Evolutionary conservation across 1,140 invertebrate genomes (phyloP), one percentile per base, ranked within the genome.

Genomic region (Teleogryllus occipitalis): DNA sequence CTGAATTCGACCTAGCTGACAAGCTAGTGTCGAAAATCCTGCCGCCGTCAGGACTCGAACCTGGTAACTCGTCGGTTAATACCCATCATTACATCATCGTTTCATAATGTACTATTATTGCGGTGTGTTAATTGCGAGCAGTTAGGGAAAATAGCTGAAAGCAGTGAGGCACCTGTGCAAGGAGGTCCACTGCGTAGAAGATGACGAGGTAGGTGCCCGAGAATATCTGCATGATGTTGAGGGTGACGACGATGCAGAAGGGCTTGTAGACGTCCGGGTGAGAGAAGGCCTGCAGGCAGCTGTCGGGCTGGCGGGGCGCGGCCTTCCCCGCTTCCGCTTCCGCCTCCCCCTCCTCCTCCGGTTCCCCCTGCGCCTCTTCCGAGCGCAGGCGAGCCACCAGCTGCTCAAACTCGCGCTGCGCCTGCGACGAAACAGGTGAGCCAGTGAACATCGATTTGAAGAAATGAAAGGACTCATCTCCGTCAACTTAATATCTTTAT

Each of bases 131-230:
- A 39, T 39, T 39, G 27, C 5, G 1, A 39, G 27, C 27, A 1
- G 27, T 39, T 39, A 39, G 5, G n/a, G 27, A 39, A 39, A 39
- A 39, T 1, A 39, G 27, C 1, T 39, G 1, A 39, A 39, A 39
- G 1, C 5, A 39, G 5, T 39, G 27, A 39, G 27, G 27, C 27
- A 65, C 54, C 39, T 89, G 87, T 8, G 87, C 84, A 4, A 93
- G 84, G 72, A 94, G 90, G 79, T 93, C 90, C 0, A 93, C 91
- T 2, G 92, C 92, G 81, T 93, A 93, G 84, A 93, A 93, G 76
- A 94, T 90, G 49, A 93, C 88, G 4, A 93, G 86, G 81, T 92
- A 94, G 4, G 92, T 93, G 78, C 93, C 93, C 7, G 91, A 91
- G 3, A 92, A 85, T 81, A 92, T 90, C 84, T 93, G 92, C 73